phyloP scores from a whole-genome alignment of 2,797 vertebrate genomes.

The Odontamblyopus rebecca region DNA sequence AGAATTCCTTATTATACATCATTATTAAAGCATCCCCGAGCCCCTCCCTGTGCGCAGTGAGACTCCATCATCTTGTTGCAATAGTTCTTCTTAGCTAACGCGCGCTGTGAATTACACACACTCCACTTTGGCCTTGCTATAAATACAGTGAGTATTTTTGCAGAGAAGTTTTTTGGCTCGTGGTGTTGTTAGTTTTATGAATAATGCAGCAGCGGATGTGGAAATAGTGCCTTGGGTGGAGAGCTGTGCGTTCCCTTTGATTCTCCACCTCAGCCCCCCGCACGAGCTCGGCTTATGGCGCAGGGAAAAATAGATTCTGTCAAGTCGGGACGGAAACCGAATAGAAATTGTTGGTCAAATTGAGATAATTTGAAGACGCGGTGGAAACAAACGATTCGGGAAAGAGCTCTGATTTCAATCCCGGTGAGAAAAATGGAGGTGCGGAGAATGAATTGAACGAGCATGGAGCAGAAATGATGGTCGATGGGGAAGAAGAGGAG shows the following conservation, averaged over 20 bases:
- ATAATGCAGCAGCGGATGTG: slow-evolving; percentile 68
- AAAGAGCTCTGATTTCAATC: slow-evolving; percentile 11
- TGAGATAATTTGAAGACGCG: slow-evolving; percentile 35
- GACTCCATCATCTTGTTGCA: not conserved
- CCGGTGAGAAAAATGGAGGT: not conserved
- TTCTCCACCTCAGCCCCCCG: slow-evolving; percentile 54
- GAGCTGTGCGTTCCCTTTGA: slow-evolving; percentile 72
- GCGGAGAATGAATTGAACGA: slow-evolving; percentile 12
- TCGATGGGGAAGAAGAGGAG: not conserved
- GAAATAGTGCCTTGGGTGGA: slow-evolving; percentile 64
- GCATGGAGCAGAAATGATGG: not conserved
- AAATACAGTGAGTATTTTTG: slow-evolving; percentile 51
- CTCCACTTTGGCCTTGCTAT: slow-evolving; percentile 41
- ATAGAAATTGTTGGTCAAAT: slow-evolving; percentile 49
- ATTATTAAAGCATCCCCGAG: too few relatives aligned
- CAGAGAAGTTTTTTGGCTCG: slow-evolving; percentile 42
- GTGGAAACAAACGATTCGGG: slow-evolving; percentile 24
- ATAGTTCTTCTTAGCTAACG: not conserved
- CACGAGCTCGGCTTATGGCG: slow-evolving; percentile 27
- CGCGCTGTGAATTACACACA: slow-evolving; percentile 1
- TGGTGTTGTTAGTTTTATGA: slow-evolving; percentile 67
- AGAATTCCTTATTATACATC: too few relatives aligned
- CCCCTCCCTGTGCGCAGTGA: too few relatives aligned
- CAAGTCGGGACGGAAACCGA: slow-evolving; percentile 47
- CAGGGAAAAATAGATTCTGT: slow-evolving; percentile 47